These are phyloP conservation scores for Chauna torquata DNA, from an alignment of 2,113 vertebrate genomes.

Conservation along the genomic window DNA sequence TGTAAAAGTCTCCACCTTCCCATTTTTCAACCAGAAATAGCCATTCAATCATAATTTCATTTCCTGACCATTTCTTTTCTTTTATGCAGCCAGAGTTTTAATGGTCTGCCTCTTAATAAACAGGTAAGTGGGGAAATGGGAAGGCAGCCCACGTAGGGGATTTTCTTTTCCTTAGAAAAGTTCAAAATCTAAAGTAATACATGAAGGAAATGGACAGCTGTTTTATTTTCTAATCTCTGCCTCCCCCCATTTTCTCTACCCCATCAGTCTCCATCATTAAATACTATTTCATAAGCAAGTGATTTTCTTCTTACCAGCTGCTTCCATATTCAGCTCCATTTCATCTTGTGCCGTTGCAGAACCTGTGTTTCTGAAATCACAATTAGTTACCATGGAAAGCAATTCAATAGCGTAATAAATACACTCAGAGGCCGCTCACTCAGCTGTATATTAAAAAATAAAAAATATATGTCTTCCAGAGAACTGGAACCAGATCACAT, in stretches of 20 bases:
- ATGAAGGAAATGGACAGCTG: neutral
- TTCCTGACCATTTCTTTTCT: neutral
- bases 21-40: neutral
- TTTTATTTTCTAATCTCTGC: neutral
- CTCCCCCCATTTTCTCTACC: neutral
- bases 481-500: neutral
- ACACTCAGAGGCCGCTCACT: neutral
- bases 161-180: constrained; percentile 1
- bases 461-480: neutral
- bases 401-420: constrained; percentile 1
- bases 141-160: neutral
- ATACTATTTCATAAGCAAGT: constrained; percentile 37
- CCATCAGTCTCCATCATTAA: constrained; percentile 18
- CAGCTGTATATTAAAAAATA: neutral
- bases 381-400: constrained; percentile 62
- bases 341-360: constrained; percentile 1
- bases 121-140: neutral
- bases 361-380: constrained; percentile 37
- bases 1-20: neutral
- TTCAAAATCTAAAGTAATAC: neutral
- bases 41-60: neutral
- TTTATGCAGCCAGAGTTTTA: neutral
- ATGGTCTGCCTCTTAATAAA: neutral
- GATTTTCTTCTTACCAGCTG: constrained; percentile 49
- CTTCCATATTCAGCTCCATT: constrained; percentile 40